Percentiles rank a stretch among this genome's conserved stretches.
phyloP scores from a whole-genome alignment of 2,888 invertebrate genomes.

The Noctua janthe region DNA sequence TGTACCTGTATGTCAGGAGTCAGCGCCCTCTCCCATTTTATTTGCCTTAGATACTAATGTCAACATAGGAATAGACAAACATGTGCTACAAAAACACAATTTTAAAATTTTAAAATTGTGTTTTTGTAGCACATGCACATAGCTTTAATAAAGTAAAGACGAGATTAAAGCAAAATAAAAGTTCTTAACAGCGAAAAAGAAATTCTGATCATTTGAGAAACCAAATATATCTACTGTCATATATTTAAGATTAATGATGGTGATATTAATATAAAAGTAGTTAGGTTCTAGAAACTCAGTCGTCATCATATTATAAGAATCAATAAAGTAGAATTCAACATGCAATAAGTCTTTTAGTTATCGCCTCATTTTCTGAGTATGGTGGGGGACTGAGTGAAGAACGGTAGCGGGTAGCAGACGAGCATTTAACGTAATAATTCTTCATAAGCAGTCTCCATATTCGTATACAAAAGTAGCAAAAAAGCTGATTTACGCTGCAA shows the following conservation, averaged over 20 bases:
- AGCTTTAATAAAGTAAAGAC: background rate
- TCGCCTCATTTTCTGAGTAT: constrained; percentile 6
- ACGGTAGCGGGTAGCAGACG: background rate
- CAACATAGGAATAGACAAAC: too few species aligned
- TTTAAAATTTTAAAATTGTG: too few species aligned
- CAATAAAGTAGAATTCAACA: constrained; percentile 43
- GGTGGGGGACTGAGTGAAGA: background rate
- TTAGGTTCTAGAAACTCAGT: constrained; percentile 5
- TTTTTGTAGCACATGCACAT: too few species aligned
- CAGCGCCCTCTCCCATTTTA: too few species aligned
- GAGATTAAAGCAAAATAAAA: background rate
- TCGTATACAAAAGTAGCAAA: background rate
- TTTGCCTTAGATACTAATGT: too few species aligned
- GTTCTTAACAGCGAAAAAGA: background rate
- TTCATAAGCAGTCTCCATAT: background rate
- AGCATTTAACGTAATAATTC: background rate
- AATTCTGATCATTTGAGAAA: background rate
- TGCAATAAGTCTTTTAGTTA: constrained; percentile 26
- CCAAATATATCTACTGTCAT: too few species aligned
- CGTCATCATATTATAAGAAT: background rate
- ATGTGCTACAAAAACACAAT: too few species aligned
- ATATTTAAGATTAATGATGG: background rate
- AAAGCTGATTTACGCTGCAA: too few species aligned
- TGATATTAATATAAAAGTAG: background rate
- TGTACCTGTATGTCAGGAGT: too few species aligned